Conservation (phyloP, 2,888 invertebrate genomes). For the Polylopha cassiicola region DNA sequence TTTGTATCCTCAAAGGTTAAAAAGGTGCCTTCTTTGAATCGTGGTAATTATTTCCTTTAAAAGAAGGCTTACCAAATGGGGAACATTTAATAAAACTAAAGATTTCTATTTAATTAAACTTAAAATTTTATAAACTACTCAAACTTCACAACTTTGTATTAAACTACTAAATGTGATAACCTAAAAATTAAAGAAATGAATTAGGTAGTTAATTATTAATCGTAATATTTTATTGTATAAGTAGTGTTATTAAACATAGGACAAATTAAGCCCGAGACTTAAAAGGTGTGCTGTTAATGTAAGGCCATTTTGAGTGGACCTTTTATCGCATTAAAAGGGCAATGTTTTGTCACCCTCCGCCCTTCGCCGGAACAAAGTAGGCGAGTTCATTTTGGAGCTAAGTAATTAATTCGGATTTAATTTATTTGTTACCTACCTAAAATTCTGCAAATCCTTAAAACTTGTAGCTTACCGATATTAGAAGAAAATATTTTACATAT, state of each 20-base stretch:
- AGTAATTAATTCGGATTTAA: constrained; percentile 10
- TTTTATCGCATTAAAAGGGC: constrained; percentile 19
- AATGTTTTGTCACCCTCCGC: constrained; percentile 15
- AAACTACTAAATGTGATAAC: neutral
- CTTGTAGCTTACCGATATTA: too few relatives aligned
- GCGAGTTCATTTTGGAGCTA: constrained; percentile 13
- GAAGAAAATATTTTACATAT: too few relatives aligned
- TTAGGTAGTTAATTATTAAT: too few relatives aligned
- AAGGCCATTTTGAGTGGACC: constrained; percentile 15
- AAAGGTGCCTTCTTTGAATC: constrained; percentile 44
- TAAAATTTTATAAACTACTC: constrained; percentile 4
- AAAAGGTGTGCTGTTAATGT: constrained; percentile 18
- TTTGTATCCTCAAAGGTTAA: constrained; percentile 41
- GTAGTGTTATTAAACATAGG: constrained; percentile 19
- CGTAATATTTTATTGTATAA: constrained; percentile 12
- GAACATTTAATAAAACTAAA: constrained; percentile 33
- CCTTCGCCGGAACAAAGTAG: constrained; percentile 4
- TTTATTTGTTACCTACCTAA: constrained; percentile 13
- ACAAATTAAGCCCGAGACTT: constrained; percentile 18
- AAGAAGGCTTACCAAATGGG: constrained; percentile 36
- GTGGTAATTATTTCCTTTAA: constrained; percentile 55
- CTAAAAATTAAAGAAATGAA: too few relatives aligned
- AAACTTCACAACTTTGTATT: neutral
- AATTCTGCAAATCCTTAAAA: constrained; percentile 5
- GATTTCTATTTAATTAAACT: constrained; percentile 16